A percentile compares a stretch with the other conserved stretches of the same genome.
Conservation (phyloP, 2,888 invertebrate genomes). For the Tenthredo scrophulariae region DNA sequence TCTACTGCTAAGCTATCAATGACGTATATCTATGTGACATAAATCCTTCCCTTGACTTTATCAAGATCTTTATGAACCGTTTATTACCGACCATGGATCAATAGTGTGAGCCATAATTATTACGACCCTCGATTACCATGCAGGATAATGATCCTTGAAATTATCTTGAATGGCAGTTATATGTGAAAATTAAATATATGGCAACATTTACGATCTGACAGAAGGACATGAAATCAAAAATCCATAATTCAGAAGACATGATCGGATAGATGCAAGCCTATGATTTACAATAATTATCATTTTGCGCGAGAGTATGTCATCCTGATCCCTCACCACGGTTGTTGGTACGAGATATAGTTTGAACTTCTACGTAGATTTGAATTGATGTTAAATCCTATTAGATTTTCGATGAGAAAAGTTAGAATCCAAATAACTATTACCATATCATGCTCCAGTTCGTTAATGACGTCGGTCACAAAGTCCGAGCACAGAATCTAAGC, state of each 20-base stretch:
- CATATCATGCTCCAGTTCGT: constrained; percentile 1
- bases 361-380: not conserved
- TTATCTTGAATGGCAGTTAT: no score
- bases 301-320: not conserved
- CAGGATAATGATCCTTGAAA: no score
- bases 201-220: not conserved
- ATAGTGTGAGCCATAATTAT: not conserved
- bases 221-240: not conserved
- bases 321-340: not conserved
- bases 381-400: not conserved
- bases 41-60: not conserved
- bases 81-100: not conserved
- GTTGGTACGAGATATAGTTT: not conserved
- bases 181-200: not conserved
- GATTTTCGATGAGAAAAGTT: not conserved
- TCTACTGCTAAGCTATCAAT: not conserved
- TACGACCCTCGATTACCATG: not conserved
- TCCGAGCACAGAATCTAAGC: not conserved
- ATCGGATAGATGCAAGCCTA: not conserved
- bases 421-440: not conserved
- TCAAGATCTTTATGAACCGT: not conserved
- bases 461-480: not conserved
- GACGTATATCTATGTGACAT: not conserved
- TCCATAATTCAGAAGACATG: not conserved
- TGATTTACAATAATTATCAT: not conserved